phyloP scores from a whole-genome alignment of 1,140 invertebrate species.

The Drosophila nannoptera region DNA sequence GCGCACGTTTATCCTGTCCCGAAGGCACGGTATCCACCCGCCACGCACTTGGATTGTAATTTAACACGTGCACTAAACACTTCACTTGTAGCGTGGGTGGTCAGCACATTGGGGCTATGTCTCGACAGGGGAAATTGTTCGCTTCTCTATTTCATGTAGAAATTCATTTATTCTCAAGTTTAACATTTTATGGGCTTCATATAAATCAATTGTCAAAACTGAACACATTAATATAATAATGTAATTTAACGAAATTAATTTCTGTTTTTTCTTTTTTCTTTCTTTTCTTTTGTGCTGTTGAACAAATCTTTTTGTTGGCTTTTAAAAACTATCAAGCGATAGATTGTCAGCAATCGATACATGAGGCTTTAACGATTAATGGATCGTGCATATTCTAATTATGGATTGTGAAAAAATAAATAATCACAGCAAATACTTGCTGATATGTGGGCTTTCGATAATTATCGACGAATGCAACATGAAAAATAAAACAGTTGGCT shows the following conservation, averaged over 20 bases:
- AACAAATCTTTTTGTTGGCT: conserved; percentile 30
- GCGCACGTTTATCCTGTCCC: conserved; percentile 51
- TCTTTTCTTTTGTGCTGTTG: conserved; percentile 54
- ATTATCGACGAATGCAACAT: not conserved
- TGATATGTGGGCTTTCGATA: not conserved
- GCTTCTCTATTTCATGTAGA: conserved; percentile 11
- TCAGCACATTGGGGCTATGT: not conserved
- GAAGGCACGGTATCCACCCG: conserved; percentile 42
- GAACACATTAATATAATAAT: conserved; percentile 43
- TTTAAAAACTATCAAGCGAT: conserved; percentile 16
- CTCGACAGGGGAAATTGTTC: no score
- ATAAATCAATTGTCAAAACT: conserved; percentile 13
- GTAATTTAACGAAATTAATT: conserved; percentile 50
- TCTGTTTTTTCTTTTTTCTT: no score
- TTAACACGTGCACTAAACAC: conserved; percentile 61
- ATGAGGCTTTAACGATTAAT: not conserved
- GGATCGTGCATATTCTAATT: conserved; percentile 6
- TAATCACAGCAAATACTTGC: conserved; percentile 3
- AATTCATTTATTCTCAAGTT: not conserved
- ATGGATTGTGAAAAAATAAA: conserved; percentile 18
- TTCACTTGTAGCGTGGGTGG: conserved; percentile 8
- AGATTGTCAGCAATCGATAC: conserved; percentile 3
- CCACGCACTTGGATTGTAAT: conserved; percentile 68
- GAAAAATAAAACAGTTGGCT: conserved; percentile 16
- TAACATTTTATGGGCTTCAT: conserved; percentile 58